phyloP scores from a whole-genome alignment of 2,888 invertebrate species.

The Netelia fuscicornis region DNA sequence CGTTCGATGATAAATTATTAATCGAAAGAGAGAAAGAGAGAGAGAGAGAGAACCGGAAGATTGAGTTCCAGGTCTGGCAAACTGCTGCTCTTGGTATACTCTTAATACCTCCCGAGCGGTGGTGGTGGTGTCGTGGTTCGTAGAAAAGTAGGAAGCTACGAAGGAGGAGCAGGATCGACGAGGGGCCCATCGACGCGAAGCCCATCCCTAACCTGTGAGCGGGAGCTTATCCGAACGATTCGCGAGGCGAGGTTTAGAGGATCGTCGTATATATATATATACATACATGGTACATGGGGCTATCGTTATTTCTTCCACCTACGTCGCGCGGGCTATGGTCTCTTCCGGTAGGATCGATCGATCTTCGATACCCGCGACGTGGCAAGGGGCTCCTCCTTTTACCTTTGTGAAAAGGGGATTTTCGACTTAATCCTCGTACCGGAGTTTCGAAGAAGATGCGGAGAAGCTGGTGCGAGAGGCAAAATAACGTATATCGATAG shows the following conservation, averaged over 20 bases:
- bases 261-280: constrained; percentile 21
- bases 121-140: constrained; percentile 36
- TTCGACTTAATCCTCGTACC: constrained; percentile 51
- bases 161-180: constrained; percentile 58
- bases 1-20: constrained; percentile 67
- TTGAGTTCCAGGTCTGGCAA: constrained; percentile 54
- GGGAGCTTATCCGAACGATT: constrained; percentile 64
- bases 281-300: constrained; percentile 22
- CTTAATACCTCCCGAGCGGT: constrained; percentile 3
- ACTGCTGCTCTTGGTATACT: constrained; percentile 30
- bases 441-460: constrained; percentile 43
- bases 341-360: constrained; percentile 59
- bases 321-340: constrained; percentile 50
- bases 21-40: constrained; percentile 48
- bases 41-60: constrained; percentile 49
- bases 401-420: constrained; percentile 60
- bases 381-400: constrained; percentile 47
- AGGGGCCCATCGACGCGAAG: constrained; percentile 49
- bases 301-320: constrained; percentile 49
- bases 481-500: constrained; percentile 40
- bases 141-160: constrained; percentile 39
- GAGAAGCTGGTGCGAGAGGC: background rate
- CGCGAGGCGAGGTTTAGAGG: constrained; percentile 31
- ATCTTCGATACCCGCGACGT: constrained; percentile 62
- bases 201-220: constrained; percentile 56